phyloP scores from a whole-genome alignment of 2,888 invertebrate genomes.

The Belgica antarctica region DNA sequence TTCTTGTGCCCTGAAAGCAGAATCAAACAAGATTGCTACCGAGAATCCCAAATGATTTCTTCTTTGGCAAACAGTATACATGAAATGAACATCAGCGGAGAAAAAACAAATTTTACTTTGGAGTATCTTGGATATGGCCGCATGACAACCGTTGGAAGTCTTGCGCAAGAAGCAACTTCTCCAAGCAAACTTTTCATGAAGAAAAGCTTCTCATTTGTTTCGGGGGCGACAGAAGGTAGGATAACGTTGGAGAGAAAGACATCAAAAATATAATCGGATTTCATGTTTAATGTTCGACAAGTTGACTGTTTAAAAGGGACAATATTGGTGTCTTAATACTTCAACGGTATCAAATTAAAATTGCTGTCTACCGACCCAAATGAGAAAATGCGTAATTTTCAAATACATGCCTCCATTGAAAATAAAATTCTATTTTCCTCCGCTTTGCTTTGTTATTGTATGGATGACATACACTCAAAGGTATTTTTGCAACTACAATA shows the following conservation, averaged over 20 bases:
- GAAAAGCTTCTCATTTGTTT: neutral
- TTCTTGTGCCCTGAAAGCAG: no score
- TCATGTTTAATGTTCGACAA: no score
- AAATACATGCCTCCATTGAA: neutral
- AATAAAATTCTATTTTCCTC: neutral
- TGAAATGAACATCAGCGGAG: neutral
- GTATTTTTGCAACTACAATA: neutral
- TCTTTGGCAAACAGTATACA: no score
- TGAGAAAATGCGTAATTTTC: neutral
- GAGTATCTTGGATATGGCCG: constrained; percentile 8
- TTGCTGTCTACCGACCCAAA: no score
- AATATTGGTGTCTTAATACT: neutral
- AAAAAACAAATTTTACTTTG: neutral
- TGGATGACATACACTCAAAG: constrained; percentile 11
- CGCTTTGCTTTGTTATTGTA: neutral
- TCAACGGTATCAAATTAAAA: no score
- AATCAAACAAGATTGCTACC: no score
- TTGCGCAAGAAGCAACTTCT: constrained; percentile 35
- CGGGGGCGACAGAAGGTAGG: no score
- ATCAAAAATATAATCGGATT: no score
- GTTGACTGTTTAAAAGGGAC: neutral
- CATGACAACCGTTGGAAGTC: constrained; percentile 36
- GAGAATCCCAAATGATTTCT: no score
- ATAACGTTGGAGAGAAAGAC: neutral
- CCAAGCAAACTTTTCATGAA: neutral